Evolutionary conservation across 2,797 vertebrate species (phyloP).

Genomic region (Ceryle rudis): DNA sequence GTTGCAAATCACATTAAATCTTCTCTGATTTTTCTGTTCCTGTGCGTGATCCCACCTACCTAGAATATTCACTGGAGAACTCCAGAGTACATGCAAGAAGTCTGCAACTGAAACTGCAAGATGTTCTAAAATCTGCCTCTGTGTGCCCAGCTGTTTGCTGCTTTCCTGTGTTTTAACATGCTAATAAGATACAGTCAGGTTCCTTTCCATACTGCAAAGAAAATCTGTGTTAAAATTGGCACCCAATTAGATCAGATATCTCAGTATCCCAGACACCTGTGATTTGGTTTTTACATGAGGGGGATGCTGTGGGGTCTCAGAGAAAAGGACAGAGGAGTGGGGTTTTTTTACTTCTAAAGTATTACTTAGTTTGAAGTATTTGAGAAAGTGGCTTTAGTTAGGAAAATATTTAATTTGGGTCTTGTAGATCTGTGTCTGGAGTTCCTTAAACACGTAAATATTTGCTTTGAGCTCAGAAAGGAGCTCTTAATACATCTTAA

Average conservation of each 20-base stretch:
- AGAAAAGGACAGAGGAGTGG: background rate
- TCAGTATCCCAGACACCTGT: background rate
- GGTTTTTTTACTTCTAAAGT: background rate
- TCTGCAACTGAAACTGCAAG: accelerated
- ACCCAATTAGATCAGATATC: background rate
- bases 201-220: background rate
- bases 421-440: background rate
- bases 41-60: background rate
- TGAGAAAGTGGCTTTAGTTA: background rate
- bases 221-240: background rate
- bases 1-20: accelerated
- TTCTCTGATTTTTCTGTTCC: background rate
- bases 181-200: background rate
- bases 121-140: background rate
- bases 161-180: background rate
- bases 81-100: background rate
- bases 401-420: background rate
- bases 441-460: background rate
- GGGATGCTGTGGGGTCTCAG: background rate
- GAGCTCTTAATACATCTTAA: background rate
- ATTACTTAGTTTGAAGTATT: background rate
- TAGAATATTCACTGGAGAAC: background rate
- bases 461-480: background rate
- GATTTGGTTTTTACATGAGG: background rate
- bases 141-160: background rate